phyloP scores from a whole-genome alignment of 2,113 vertebrate genomes.

The Chitala chitala region DNA sequence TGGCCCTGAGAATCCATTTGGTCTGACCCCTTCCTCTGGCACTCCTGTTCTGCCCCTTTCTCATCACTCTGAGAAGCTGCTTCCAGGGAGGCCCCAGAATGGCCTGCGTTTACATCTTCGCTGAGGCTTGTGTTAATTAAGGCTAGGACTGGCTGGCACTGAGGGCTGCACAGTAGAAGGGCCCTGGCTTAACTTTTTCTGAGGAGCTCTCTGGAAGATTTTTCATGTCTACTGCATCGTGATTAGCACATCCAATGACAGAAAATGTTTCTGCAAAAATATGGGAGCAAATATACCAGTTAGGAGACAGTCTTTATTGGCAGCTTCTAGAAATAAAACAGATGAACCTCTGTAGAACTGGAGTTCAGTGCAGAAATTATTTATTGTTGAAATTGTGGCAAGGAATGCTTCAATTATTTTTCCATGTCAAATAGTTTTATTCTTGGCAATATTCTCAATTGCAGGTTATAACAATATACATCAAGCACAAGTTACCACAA shows the following conservation, averaged over 20 bases:
- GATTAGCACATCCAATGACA: neutral
- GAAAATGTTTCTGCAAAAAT: neutral
- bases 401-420: too few relatives aligned
- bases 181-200: constrained; percentile 28
- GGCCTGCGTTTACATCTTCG: constrained; percentile 67
- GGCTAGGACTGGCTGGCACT: constrained; percentile 61
- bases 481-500: too few relatives aligned
- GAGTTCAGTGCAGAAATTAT: too few relatives aligned
- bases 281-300: neutral
- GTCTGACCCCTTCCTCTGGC: constrained; percentile 81
- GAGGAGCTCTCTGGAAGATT: neutral
- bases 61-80: constrained; percentile 77
- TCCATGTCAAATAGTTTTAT: too few relatives aligned
- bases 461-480: too few relatives aligned
- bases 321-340: neutral
- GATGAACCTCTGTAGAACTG: too few relatives aligned
- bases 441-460: too few relatives aligned
- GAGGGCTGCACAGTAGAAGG: constrained; percentile 40
- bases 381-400: too few relatives aligned
- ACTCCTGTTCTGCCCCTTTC: constrained; percentile 72
- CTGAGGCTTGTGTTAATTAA: constrained; percentile 75
- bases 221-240: neutral
- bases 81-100: constrained; percentile 70
- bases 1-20: constrained; percentile 86
- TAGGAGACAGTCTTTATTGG: neutral